These are phyloP conservation scores for Eristalis arbustorum DNA, from an alignment of 2,888 invertebrate species.

Conservation along the genomic window DNA sequence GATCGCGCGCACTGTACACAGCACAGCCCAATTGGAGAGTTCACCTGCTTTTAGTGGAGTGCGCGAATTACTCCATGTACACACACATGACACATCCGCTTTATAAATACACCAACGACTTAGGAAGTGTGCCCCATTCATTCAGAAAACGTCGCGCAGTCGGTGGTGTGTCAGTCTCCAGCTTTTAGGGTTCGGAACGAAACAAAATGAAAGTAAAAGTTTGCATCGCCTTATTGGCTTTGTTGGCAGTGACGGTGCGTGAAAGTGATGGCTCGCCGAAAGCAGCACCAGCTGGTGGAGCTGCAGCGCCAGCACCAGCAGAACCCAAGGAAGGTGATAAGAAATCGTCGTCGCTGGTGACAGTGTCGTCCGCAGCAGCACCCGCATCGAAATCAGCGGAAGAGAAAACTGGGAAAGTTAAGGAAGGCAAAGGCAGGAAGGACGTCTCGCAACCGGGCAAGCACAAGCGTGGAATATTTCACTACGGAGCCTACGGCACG, in stretches of 20 bases:
- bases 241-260: conserved; percentile 61
- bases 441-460: conserved; percentile 29
- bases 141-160: conserved; percentile 66
- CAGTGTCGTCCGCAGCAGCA: not conserved
- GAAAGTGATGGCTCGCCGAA: conserved; percentile 62
- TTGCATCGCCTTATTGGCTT: conserved; percentile 60
- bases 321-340: conserved; percentile 42
- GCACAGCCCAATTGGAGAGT: conserved; percentile 24
- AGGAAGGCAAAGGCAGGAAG: conserved; percentile 1
- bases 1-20: not conserved
- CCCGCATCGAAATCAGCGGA: not conserved
- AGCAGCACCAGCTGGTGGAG: not conserved
- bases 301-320: no score
- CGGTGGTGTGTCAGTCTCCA: conserved; percentile 44
- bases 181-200: conserved; percentile 42
- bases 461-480: conserved; percentile 60
- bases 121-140: conserved; percentile 79
- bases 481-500: conserved; percentile 50
- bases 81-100: conserved; percentile 74
- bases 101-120: conserved; percentile 79
- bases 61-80: conserved; percentile 35
- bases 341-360: conserved; percentile 2
- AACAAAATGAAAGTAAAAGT: conserved; percentile 66
- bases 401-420: conserved; percentile 24
- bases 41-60: conserved; percentile 48